Evolutionary conservation across 1,140 invertebrate genomes (phyloP), one percentile per base, ranked within the genome.

Genomic region (Drosophila tsacasi): DNA sequence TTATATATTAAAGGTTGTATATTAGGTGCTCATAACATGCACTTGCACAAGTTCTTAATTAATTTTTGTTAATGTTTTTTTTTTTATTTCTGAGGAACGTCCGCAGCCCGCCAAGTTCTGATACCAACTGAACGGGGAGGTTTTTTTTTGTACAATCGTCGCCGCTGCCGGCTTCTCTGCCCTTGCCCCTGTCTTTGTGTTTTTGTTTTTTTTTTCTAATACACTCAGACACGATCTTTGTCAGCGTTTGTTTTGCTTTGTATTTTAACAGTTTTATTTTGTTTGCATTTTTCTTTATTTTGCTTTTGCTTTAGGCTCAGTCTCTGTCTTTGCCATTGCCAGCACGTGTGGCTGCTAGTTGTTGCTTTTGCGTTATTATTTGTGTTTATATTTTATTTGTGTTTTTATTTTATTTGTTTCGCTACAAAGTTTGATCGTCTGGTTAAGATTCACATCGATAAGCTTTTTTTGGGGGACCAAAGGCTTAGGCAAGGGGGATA

Each of bases 231-330:
- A 65, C 40, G 60, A 49, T 50, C 52, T 17, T 52, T 50, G 50
- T 21, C 60, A 50, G 61, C 32, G 9, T 66, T 58, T 76, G 71
- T 76, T 58, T 75, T 67, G 57, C 42, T 76, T 65, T 52, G 19
- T 7, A 39, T 59, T 58, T 58, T 30, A 27, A 17, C 39, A 57
- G 21, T 59, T 32, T 40, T 58, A 76, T 58, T 75, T 58, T 76
- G 61, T 59, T 59, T 76, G 54, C 39, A 5, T 35, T 49, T 44
- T 76, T 54, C 35, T n/a, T 37, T 55, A 9, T 9, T 15, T n/a
- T 15, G 9, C 15, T 35, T 35, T 35, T 19, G 0, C 5, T 21
- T 35, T 35, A 17, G 13, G 7, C 15, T 23, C 9, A 12, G 15
- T 17, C 15, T 25, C 21, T 57, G 5, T 1, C 54, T 68, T 37